Conservation (phyloP, 1,140 invertebrate species). For the Tetragonula clypearis region DNA sequence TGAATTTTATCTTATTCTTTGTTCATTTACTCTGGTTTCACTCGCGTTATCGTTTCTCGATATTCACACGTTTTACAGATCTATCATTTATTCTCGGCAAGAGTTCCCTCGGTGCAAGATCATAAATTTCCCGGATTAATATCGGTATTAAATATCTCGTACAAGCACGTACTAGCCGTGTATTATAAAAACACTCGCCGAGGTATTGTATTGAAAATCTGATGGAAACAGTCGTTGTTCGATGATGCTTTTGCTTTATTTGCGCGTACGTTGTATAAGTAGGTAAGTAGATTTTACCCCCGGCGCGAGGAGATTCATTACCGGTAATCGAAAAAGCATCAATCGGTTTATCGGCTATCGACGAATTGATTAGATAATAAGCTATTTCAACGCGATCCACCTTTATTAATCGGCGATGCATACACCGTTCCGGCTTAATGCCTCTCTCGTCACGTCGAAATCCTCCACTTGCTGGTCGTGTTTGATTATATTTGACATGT, state of each 20-base stretch:
- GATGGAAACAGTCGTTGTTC: too few relatives aligned
- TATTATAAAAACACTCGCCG: too few relatives aligned
- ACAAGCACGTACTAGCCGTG: too few relatives aligned
- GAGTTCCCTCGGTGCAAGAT: too few relatives aligned
- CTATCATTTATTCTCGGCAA: too few relatives aligned
- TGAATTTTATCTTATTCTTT: too few relatives aligned
- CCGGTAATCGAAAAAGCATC: neutral
- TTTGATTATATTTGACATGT: constrained; percentile 14
- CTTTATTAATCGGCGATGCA: neutral
- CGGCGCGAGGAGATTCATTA: neutral
- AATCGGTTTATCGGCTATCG: neutral
- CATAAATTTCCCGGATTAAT: too few relatives aligned
- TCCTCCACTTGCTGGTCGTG: neutral
- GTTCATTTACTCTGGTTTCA: too few relatives aligned
- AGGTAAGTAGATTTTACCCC: neutral
- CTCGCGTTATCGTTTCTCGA: too few relatives aligned
- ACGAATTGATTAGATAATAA: neutral
- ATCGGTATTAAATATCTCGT: too few relatives aligned
- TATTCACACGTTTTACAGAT: too few relatives aligned
- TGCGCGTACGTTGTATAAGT: neutral
- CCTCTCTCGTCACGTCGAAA: neutral
- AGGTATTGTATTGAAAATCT: neutral
- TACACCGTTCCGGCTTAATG: neutral
- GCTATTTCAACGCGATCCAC: neutral
- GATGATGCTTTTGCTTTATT: neutral